Percentiles rank a stretch among this genome's conserved stretches.
Conservation (phyloP, 1,140 invertebrate genomes). For the Leptinotarsa undecemlineata region DNA sequence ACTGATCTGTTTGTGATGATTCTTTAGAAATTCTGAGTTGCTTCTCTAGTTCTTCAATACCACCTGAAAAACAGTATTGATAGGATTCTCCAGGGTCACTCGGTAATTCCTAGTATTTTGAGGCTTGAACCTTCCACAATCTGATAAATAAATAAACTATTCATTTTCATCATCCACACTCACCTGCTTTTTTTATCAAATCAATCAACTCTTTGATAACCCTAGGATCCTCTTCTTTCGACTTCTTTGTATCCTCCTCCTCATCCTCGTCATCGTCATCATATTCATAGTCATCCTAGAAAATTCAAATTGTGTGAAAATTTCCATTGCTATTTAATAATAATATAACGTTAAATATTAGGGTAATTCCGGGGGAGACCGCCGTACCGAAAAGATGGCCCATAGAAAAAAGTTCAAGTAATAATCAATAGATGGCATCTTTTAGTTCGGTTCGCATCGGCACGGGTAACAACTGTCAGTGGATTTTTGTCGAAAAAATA, state of each 20-base stretch:
- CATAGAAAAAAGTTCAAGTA: no score
- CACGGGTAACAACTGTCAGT: no score
- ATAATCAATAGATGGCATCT: no score
- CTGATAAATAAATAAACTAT: no score
- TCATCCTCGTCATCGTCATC: conserved; percentile 58
- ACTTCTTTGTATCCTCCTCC: conserved; percentile 47
- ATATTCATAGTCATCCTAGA: conserved; percentile 68
- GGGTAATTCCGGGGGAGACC: no score
- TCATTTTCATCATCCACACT: not conserved
- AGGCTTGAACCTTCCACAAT: no score
- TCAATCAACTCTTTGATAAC: conserved; percentile 84
- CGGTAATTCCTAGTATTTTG: not conserved
- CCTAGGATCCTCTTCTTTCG: conserved; percentile 73
- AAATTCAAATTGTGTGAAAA: not conserved
- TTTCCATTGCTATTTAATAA: no score
- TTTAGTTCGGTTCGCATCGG: no score
- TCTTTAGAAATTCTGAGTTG: conserved; percentile 68
- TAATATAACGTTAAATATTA: no score
- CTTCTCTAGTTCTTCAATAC: conserved; percentile 79
- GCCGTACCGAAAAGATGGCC: no score
- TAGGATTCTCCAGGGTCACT: no score
- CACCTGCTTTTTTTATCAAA: conserved; percentile 79
- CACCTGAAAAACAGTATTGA: conserved; percentile 58
- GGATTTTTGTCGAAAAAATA: no score
- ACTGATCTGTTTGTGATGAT: conserved; percentile 45